Evolutionary conservation across 2,888 invertebrate species (phyloP).

Genomic region (Tetranychus piercei): DNA sequence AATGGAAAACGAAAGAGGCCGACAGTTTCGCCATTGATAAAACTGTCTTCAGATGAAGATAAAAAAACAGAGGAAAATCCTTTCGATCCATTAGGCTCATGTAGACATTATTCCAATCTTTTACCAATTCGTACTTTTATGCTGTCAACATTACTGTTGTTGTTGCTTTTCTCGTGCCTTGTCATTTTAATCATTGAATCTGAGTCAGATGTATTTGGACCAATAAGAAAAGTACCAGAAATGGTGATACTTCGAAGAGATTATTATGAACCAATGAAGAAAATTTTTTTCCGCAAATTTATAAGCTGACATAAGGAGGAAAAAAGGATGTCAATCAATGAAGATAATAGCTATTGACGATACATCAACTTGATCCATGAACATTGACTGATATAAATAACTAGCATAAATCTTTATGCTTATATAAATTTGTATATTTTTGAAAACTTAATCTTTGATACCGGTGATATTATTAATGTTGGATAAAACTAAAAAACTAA

Average conservation of each 20-base stretch:
- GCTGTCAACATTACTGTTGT: constrained; percentile 41
- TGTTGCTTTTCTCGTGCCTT: constrained; percentile 37
- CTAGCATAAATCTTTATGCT: too few species aligned
- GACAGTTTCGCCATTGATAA: background rate
- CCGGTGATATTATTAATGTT: too few species aligned
- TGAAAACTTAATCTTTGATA: too few species aligned
- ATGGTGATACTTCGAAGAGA: constrained; percentile 50
- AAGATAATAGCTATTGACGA: too few species aligned
- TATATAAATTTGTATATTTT: too few species aligned
- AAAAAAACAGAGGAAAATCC: background rate
- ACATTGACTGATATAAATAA: too few species aligned
- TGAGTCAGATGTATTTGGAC: constrained; percentile 50
- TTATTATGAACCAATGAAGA: constrained; percentile 64
- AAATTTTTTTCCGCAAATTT: constrained; percentile 30
- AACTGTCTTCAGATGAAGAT: constrained; percentile 3
- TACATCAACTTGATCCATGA: too few species aligned
- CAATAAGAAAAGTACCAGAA: constrained; percentile 54
- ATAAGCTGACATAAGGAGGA: background rate
- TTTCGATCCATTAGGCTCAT: background rate
- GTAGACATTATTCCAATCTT: constrained; percentile 11
- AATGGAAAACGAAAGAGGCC: background rate
- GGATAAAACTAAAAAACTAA: too few species aligned
- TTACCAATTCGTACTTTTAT: constrained; percentile 18
- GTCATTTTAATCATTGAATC: constrained; percentile 58
- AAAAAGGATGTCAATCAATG: background rate